Conservation (phyloP, 2,797 vertebrate genomes). For the Esox lucius region DNA sequence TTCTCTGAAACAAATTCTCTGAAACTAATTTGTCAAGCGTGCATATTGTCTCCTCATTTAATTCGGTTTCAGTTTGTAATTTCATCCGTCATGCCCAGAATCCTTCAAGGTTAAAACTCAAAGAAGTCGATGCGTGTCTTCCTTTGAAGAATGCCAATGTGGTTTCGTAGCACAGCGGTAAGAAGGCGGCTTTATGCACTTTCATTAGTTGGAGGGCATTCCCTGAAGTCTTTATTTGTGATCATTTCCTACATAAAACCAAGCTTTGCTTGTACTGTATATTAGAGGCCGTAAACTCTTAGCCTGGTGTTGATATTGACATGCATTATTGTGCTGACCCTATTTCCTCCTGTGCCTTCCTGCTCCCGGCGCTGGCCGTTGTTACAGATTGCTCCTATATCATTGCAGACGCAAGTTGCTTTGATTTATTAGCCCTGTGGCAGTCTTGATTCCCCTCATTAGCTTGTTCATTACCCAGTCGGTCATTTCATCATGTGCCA, state of each 20-base stretch:
- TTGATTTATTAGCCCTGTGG: slow-evolving; percentile 75
- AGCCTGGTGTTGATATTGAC: slow-evolving; percentile 57
- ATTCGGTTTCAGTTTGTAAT: not conserved
- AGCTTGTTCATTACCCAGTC: slow-evolving; percentile 74
- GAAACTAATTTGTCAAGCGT: not conserved
- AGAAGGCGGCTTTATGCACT: not conserved
- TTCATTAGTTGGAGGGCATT: not conserved
- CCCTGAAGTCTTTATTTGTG: not conserved
- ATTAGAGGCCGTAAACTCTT: slow-evolving; percentile 36
- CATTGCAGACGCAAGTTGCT: slow-evolving; percentile 64
- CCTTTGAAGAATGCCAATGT: not conserved
- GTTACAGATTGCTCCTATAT: slow-evolving; percentile 66
- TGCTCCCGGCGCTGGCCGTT: slow-evolving; percentile 44
- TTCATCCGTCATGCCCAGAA: slow-evolving; percentile 3
- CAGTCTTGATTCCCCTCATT: slow-evolving; percentile 75
- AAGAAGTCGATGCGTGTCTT: slow-evolving; percentile 10
- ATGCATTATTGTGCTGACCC: slow-evolving; percentile 35
- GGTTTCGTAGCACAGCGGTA: not conserved
- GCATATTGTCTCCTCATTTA: slow-evolving; percentile 1
- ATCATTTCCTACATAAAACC: slow-evolving; percentile 19
- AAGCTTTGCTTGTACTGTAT: slow-evolving; percentile 12
- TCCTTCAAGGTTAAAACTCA: slow-evolving; percentile 16
- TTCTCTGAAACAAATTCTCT: not conserved
- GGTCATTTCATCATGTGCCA: slow-evolving; percentile 61
- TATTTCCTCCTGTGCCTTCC: slow-evolving; percentile 8